Conservation (phyloP, 1,140 invertebrate species). For the Drosophila mauritiana region DNA sequence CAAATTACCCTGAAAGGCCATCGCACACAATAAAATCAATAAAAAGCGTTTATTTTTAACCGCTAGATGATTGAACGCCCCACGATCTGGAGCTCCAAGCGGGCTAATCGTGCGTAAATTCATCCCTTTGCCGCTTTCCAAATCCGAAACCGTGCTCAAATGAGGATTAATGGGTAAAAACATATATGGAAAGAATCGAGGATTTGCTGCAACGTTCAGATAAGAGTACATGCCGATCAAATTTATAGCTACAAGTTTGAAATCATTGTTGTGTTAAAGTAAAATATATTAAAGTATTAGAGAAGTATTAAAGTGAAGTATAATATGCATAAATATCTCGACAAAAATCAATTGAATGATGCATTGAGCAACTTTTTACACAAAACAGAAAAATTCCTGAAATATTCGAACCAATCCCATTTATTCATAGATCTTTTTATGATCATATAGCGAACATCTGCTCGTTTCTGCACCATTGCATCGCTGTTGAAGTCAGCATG, state of each 20-base stretch:
- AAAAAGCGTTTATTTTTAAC: conserved; percentile 43
- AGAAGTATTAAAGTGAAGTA: too few relatives aligned
- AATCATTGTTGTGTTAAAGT: too few relatives aligned
- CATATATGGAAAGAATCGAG: too few relatives aligned
- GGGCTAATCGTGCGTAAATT: conserved; percentile 41
- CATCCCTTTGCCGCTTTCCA: conserved; percentile 22
- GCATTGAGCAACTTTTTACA: too few relatives aligned
- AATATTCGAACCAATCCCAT: neutral
- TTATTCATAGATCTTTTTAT: neutral
- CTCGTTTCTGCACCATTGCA: conserved; percentile 4
- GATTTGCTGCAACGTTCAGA: too few relatives aligned
- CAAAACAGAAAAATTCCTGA: too few relatives aligned
- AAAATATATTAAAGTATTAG: too few relatives aligned
- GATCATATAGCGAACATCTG: conserved; percentile 10
- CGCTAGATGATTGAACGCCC: conserved; percentile 23
- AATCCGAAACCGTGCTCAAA: conserved; percentile 1
- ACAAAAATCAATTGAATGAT: too few relatives aligned
- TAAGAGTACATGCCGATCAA: too few relatives aligned
- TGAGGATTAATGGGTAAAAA: too few relatives aligned
- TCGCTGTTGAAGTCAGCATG: neutral
- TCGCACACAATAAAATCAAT: conserved; percentile 48
- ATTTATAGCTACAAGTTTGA: too few relatives aligned
- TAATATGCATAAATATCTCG: too few relatives aligned
- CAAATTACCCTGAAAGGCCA: conserved; percentile 45
- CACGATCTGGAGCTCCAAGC: conserved; percentile 6